phyloP scores from a whole-genome alignment of 2,888 invertebrate genomes.

The Oligia latruncula region DNA sequence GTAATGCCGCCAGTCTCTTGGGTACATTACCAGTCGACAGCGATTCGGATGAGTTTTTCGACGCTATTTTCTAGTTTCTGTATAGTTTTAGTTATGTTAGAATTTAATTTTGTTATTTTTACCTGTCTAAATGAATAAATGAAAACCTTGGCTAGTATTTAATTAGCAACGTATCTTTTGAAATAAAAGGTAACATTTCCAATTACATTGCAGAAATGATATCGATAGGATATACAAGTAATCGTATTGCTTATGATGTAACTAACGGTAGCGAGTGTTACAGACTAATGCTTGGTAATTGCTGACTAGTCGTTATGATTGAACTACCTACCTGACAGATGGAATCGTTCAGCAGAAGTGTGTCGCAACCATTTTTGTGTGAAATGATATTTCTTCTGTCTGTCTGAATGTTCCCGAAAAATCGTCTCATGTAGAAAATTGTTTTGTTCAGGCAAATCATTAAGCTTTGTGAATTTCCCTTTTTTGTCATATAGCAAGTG shows the following conservation, averaged over 20 bases:
- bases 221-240: conserved; percentile 23
- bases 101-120: too few relatives aligned
- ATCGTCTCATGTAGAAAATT: background rate
- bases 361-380: background rate
- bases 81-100: too few relatives aligned
- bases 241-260: conserved; percentile 9
- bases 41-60: too few relatives aligned
- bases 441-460: background rate
- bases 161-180: background rate
- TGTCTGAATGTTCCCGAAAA: background rate
- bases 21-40: too few relatives aligned
- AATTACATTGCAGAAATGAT: conserved; percentile 2
- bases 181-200: background rate
- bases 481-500: background rate
- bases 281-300: conserved; percentile 11
- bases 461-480: background rate
- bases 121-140: too few relatives aligned
- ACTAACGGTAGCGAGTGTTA: conserved; percentile 11
- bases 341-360: background rate
- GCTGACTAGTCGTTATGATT: conserved; percentile 18
- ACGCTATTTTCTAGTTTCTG: too few relatives aligned
- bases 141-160: background rate
- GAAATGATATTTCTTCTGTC: background rate
- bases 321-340: background rate
- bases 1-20: too few relatives aligned